Conservation (phyloP, 2,113 vertebrate species). For the Coreoperca whiteheadi region DNA sequence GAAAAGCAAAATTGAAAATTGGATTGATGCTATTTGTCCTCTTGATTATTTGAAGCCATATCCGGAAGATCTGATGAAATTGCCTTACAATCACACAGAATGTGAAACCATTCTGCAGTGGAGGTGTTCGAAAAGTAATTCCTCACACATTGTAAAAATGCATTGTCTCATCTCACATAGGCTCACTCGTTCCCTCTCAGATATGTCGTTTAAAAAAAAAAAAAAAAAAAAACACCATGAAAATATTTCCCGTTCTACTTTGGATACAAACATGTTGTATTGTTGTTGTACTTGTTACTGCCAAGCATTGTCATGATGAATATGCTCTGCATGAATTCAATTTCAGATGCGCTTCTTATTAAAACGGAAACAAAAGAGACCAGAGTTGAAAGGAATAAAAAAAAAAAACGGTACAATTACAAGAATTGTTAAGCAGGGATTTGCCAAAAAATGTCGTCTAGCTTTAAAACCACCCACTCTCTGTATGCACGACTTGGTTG, state of each 20-base stretch:
- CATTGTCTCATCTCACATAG: conserved; percentile 24
- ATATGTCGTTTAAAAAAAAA: conserved; percentile 37
- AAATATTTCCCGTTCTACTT: conserved; percentile 18
- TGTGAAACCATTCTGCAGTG: conserved; percentile 24
- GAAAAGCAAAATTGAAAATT: conserved; percentile 53
- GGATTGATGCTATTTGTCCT: conserved; percentile 55
- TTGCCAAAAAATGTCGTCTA: not conserved
- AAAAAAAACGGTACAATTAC: not conserved
- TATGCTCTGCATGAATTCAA: not conserved
- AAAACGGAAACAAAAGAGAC: not conserved
- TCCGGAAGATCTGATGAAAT: conserved; percentile 49
- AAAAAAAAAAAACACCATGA: conserved; percentile 16
- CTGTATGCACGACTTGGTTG: not conserved
- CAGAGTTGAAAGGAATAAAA: not conserved
- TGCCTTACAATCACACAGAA: conserved; percentile 30
- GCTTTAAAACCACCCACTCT: not conserved
- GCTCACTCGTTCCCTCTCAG: conserved; percentile 1
- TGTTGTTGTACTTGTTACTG: not conserved
- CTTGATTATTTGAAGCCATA: conserved; percentile 60
- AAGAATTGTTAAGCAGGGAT: not conserved
- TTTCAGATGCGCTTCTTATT: not conserved
- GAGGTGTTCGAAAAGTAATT: conserved; percentile 46
- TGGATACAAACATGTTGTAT: conserved; percentile 26
- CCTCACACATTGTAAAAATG: conserved; percentile 41
- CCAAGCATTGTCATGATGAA: not conserved